Conservation (phyloP, 2,797 vertebrate species). For the Accipiter fasciatus region DNA sequence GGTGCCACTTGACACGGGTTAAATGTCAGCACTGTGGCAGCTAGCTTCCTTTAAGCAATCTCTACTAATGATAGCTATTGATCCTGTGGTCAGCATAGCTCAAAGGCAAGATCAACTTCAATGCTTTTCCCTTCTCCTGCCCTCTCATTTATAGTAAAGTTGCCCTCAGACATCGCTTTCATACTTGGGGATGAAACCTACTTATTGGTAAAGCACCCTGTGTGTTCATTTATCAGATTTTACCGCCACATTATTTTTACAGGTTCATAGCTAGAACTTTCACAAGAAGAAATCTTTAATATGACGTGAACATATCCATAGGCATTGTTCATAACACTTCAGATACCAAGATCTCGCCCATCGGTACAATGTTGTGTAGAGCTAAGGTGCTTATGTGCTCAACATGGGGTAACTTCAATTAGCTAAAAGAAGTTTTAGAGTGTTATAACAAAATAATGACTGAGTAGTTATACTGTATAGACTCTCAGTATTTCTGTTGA, state of each 20-base stretch:
- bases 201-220: neutral
- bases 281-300: neutral
- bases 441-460: neutral
- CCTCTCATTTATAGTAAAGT: neutral
- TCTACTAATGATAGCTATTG: constrained; percentile 13
- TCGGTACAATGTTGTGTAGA: neutral
- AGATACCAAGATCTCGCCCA: neutral
- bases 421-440: neutral
- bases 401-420: neutral
- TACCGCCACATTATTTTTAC: neutral
- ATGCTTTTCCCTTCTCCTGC: neutral
- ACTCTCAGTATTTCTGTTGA: neutral
- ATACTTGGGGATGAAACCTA: neutral
- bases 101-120: neutral
- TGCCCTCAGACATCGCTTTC: neutral
- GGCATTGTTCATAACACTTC: neutral
- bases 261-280: neutral
- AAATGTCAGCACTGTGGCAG: neutral
- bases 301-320: neutral
- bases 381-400: neutral
- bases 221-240: neutral
- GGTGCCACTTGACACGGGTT: neutral
- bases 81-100: neutral
- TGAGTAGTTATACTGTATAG: neutral
- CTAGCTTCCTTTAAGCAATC: neutral